Conservation (phyloP, 2,797 vertebrate species). For the Aulostomus chinensis region DNA sequence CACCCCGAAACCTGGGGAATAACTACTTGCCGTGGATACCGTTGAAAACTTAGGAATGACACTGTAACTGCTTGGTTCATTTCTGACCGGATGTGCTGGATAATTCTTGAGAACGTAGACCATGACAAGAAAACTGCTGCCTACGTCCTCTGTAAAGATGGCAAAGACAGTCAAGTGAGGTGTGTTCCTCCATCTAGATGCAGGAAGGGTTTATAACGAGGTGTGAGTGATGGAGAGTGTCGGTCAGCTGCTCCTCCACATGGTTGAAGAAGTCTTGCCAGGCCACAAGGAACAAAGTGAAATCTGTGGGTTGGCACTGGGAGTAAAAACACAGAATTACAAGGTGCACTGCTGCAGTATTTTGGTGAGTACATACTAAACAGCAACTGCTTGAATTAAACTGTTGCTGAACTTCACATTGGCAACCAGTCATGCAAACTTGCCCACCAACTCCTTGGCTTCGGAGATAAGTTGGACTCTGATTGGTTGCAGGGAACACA, state of each 20-base stretch:
- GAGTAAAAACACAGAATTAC: too few relatives aligned
- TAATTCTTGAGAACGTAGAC: neutral
- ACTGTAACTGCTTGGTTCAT: neutral
- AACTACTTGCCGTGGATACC: too few relatives aligned
- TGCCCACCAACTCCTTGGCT: neutral
- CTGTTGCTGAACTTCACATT: constrained; percentile 19
- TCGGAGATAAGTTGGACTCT: neutral
- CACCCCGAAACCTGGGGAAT: constrained; percentile 3
- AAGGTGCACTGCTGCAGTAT: too few relatives aligned
- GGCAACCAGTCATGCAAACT: constrained; percentile 7
- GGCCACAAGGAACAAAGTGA: too few relatives aligned
- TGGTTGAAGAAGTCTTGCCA: too few relatives aligned
- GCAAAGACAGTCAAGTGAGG: constrained; percentile 11
- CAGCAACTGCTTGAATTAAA: too few relatives aligned
- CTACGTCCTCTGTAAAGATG: constrained; percentile 6
- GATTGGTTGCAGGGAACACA: constrained; percentile 4
- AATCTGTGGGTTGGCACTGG: too few relatives aligned
- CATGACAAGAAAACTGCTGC: neutral
- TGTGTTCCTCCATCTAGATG: constrained; percentile 21
- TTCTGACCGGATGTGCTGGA: neutral
- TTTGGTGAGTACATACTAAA: too few relatives aligned
- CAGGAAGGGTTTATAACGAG: constrained; percentile 12
- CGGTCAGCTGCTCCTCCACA: constrained; percentile 16
- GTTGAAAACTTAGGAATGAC: neutral
- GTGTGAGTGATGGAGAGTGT: constrained; percentile 17